Evolutionary conservation across 2,113 vertebrate genomes (phyloP).

Genomic region (Apistogramma diplotaenia): DNA sequence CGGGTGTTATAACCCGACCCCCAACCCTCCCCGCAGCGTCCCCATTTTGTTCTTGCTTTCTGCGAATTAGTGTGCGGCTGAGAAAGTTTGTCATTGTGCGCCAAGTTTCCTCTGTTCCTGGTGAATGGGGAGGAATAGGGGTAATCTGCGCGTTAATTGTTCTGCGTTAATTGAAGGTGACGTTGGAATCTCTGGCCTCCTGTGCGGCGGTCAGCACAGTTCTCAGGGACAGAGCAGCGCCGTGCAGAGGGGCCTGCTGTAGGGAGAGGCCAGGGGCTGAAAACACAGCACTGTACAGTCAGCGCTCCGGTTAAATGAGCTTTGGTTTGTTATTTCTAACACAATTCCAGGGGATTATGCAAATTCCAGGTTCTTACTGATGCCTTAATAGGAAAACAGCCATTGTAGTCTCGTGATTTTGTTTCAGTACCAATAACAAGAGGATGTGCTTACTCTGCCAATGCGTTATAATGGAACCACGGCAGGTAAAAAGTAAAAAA

Average conservation of each 20-base stretch:
- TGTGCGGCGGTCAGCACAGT: slow-evolving; percentile 63
- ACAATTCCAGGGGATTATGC: slow-evolving; percentile 39
- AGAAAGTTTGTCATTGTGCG: slow-evolving; percentile 76
- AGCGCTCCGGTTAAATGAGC: neutral
- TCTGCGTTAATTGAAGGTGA: slow-evolving; percentile 92
- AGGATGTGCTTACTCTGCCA: neutral
- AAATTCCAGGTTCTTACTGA: slow-evolving; percentile 31
- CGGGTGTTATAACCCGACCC: slow-evolving; percentile 41
- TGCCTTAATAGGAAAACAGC: neutral
- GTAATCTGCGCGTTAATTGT: slow-evolving; percentile 88
- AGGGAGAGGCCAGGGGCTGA: slow-evolving; percentile 21
- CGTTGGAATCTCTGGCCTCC: slow-evolving; percentile 86
- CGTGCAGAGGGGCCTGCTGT: slow-evolving; percentile 51
- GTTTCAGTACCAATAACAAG: neutral
- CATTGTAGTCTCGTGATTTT: neutral
- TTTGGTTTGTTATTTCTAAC: slow-evolving; percentile 19
- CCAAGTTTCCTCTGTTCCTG: slow-evolving; percentile 64
- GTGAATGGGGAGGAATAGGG: slow-evolving; percentile 75
- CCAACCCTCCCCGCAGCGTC: slow-evolving; percentile 52
- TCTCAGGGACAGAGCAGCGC: slow-evolving; percentile 52
- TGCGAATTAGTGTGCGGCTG: slow-evolving; percentile 70
- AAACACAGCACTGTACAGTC: slow-evolving; percentile 10
- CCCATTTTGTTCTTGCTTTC: slow-evolving; percentile 74
- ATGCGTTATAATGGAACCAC: neutral
- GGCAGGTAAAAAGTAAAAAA: neutral